Evolutionary conservation across 2,888 invertebrate species (phyloP).

Genomic region (Chrysotoxum bicinctum): DNA sequence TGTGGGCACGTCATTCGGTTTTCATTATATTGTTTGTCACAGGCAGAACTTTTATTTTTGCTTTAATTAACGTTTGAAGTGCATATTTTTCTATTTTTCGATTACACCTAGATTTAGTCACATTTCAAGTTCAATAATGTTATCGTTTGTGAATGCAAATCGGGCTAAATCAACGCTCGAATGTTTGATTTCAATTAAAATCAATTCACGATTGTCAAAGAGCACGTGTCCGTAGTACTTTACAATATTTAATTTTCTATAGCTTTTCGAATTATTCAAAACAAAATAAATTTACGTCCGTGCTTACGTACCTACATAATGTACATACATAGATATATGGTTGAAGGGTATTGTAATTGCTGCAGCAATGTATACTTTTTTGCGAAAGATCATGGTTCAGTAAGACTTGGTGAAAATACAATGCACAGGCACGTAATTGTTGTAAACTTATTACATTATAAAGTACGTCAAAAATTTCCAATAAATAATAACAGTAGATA

Average conservation of each 20-base stretch:
- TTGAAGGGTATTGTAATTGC: background rate
- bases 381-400: constrained; percentile 9
- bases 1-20: constrained; percentile 48
- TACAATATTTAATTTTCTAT: constrained; percentile 11
- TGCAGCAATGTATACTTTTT: background rate
- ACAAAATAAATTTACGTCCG: constrained; percentile 5
- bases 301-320: background rate
- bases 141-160: constrained; percentile 59
- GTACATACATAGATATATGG: background rate
- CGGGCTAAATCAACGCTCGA: constrained; percentile 28
- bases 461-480: background rate
- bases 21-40: background rate
- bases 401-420: background rate
- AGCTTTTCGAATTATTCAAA: constrained; percentile 27
- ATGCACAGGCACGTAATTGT: background rate
- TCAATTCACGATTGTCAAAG: constrained; percentile 46
- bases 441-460: background rate
- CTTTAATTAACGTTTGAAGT: constrained; percentile 30
- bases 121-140: constrained; percentile 54
- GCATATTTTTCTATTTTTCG: constrained; percentile 33
- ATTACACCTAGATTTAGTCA: constrained; percentile 42
- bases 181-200: constrained; percentile 49
- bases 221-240: constrained; percentile 38
- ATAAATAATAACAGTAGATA: background rate
- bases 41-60: background rate